A percentile compares a stretch with the other conserved stretches of the same genome.
Conservation (phyloP, 2,888 invertebrate genomes). For the Xiphydria camelus region DNA sequence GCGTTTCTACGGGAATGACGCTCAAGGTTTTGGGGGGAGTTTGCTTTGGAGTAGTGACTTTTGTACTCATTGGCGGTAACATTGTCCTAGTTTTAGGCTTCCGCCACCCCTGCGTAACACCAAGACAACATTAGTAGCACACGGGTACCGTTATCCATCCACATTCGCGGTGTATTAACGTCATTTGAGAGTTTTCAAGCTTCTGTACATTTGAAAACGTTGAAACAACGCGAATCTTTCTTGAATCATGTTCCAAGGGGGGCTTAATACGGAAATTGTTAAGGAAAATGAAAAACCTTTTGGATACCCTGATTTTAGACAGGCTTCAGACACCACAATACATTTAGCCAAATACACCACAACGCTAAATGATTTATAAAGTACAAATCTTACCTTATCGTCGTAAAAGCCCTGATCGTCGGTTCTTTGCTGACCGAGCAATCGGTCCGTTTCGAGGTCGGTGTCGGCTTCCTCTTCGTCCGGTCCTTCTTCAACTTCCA, state of each 20-base stretch:
- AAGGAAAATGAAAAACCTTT: no score
- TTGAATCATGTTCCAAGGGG: no score
- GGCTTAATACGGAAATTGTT: no score
- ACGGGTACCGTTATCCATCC: constrained; percentile 17
- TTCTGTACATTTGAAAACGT: no score
- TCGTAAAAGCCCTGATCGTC: constrained; percentile 92
- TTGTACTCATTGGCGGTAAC: constrained; percentile 66
- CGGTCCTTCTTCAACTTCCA: constrained; percentile 50
- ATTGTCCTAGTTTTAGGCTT: constrained; percentile 78
- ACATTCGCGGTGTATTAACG: no score
- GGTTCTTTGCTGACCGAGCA: constrained; percentile 92
- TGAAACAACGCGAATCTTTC: no score
- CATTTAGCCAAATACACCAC: no score
- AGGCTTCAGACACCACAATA: no score
- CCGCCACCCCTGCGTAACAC: constrained; percentile 70
- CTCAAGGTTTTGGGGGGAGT: constrained; percentile 56
- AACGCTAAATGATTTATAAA: no score
- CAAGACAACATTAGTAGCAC: constrained; percentile 40
- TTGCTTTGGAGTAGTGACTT: constrained; percentile 62
- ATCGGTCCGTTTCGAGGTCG: constrained; percentile 94
- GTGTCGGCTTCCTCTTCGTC: constrained; percentile 86
- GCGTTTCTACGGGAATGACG: constrained; percentile 52
- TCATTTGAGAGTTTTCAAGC: no score
- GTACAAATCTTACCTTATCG: constrained; percentile 68
- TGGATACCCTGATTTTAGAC: no score